These are phyloP conservation scores for Poeciliopsis retropinna DNA, from an alignment of 2,113 vertebrate species.

Conservation along the genomic window DNA sequence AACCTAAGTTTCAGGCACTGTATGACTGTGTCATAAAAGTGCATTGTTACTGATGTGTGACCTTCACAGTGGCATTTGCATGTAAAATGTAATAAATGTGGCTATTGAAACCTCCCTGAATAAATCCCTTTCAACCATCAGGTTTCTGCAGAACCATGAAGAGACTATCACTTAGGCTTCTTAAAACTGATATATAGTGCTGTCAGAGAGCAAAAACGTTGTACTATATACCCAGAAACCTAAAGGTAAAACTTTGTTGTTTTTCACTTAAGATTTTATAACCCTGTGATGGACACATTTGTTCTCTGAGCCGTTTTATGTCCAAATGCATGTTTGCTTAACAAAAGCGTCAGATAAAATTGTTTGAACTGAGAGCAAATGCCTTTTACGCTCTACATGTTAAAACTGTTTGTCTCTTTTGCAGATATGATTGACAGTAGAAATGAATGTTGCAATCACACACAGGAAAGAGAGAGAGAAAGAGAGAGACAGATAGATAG, in stretches of 20 bases:
- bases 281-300: background rate
- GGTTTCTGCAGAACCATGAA: background rate
- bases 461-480: slow-evolving; percentile 23
- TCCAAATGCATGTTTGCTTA: background rate
- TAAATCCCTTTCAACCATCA: background rate
- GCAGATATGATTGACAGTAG: slow-evolving; percentile 18
- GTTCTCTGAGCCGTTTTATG: background rate
- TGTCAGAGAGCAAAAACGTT: background rate
- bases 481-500: slow-evolving; percentile 33
- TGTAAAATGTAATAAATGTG: background rate
- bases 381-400: background rate
- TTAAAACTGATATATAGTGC: background rate
- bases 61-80: too few relatives aligned
- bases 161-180: background rate
- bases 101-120: background rate
- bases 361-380: background rate
- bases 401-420: background rate
- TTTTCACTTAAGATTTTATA: background rate
- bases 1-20: too few relatives aligned
- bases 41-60: background rate
- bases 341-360: slow-evolving; percentile 3
- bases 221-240: background rate
- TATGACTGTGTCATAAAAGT: background rate
- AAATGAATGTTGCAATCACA: slow-evolving; percentile 38
- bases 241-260: background rate